phyloP scores from a whole-genome alignment of 1,140 invertebrate species.

The Chironomus striatipennis region DNA sequence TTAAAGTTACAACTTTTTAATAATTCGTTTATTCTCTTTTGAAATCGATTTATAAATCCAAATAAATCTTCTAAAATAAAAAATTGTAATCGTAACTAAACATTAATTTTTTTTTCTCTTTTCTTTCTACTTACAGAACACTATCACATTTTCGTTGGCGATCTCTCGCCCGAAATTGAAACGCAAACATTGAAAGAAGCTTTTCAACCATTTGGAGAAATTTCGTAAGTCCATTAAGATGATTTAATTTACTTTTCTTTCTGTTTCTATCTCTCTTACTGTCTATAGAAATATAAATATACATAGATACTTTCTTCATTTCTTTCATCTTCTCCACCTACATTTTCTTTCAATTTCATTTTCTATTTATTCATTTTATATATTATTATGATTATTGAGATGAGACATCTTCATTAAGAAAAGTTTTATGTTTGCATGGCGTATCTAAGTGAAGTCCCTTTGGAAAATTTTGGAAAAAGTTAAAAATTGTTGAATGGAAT shows the following conservation, averaged over 20 bases:
- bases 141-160: constrained; percentile 98
- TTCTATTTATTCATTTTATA: background rate
- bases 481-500: no score
- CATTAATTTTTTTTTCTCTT: constrained; percentile 17
- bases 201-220: constrained; percentile 95
- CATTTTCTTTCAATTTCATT: background rate
- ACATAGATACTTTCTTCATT: background rate
- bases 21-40: no score
- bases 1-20: no score
- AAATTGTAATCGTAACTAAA: no score
- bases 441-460: no score
- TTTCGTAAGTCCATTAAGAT: constrained; percentile 58
- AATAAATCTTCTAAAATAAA: no score
- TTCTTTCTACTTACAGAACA: constrained; percentile 60
- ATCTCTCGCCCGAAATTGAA: constrained; percentile 97
- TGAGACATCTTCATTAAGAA: no score
- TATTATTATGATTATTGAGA: no score
- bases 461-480: no score
- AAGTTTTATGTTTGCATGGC: no score
- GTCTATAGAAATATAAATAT: background rate
- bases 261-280: background rate
- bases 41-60: no score
- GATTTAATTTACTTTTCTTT: constrained; percentile 1
- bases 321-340: background rate
- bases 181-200: constrained; percentile 93